A percentile compares a stretch with the other conserved stretches of the same genome.
phyloP scores from a whole-genome alignment of 2,797 vertebrate species.

The Rhyacichthys aspro region DNA sequence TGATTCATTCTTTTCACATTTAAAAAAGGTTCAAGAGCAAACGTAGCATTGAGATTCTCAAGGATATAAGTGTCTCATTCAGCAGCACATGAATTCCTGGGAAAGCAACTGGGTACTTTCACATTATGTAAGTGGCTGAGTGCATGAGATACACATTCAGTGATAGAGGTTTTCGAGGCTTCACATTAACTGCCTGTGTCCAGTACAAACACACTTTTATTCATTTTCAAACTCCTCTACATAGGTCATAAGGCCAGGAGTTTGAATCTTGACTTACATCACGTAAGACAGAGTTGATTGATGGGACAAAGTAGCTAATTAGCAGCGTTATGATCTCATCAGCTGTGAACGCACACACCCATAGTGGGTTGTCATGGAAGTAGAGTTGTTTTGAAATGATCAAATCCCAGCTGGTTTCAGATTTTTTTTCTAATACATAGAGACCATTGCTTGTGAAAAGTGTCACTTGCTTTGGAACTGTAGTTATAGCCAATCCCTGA shows the following conservation, averaged over 20 bases:
- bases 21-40: no score
- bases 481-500: no score
- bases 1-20: no score
- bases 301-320: slow-evolving; percentile 30
- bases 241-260: slow-evolving; percentile 22
- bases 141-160: no score
- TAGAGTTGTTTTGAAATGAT: slow-evolving; percentile 26
- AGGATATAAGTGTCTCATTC: no score
- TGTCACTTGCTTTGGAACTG: no score
- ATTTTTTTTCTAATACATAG: neutral
- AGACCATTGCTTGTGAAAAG: no score
- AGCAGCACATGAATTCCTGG: slow-evolving; percentile 16
- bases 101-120: slow-evolving; percentile 13
- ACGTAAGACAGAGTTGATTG: no score
- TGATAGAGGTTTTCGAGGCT: slow-evolving; percentile 46
- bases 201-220: neutral
- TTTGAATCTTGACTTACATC: no score
- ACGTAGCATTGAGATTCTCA: no score
- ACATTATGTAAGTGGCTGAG: slow-evolving; percentile 38
- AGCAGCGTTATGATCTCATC: slow-evolving; percentile 41
- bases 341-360: slow-evolving; percentile 16
- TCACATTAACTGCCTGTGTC: neutral
- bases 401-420: neutral
- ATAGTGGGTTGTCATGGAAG: slow-evolving; percentile 40
- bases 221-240: slow-evolving; percentile 5